A percentile compares a stretch with the other conserved stretches of the same genome.
Evolutionary conservation across 37 sponge, comb jelly and placozoan genomes (phyloP).

Genomic region (Ianthella basta): DNA sequence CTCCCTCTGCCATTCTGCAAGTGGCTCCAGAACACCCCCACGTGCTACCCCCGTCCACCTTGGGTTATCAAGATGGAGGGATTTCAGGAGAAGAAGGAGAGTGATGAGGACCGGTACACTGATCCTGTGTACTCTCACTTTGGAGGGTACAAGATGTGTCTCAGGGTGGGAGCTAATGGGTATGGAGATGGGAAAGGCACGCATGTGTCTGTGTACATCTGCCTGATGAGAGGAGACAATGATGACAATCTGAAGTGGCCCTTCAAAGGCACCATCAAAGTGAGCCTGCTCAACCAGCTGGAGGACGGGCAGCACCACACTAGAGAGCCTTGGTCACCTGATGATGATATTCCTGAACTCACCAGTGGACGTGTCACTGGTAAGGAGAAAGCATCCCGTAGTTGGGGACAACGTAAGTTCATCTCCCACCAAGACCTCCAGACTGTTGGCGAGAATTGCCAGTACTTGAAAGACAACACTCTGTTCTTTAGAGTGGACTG

Average conservation of each 20-base stretch:
- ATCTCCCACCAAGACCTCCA: neutral
- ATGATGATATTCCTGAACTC: neutral
- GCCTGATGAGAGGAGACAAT: slow-evolving; percentile 51
- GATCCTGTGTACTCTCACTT: slow-evolving; percentile 52
- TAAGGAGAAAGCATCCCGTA: neutral
- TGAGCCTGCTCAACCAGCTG: slow-evolving; percentile 59
- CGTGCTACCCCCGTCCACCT: slow-evolving; percentile 17
- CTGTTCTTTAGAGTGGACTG: no score
- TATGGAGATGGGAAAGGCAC: slow-evolving; percentile 19
- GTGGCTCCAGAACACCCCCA: slow-evolving; percentile 27
- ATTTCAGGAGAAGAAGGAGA: slow-evolving; percentile 4
- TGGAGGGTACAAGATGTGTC: slow-evolving; percentile 51
- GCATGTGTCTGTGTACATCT: slow-evolving; percentile 39
- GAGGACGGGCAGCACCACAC: slow-evolving; percentile 35
- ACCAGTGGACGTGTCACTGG: neutral
- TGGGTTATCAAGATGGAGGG: slow-evolving; percentile 18
- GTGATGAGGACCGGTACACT: slow-evolving; percentile 34
- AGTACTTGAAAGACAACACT: no score
- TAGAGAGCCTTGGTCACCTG: neutral
- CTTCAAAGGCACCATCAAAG: slow-evolving; percentile 40
- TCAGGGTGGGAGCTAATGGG: slow-evolving; percentile 35
- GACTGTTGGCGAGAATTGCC: no score
- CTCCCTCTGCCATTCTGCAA: neutral
- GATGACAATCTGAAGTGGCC: slow-evolving; percentile 57
- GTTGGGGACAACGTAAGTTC: slow-evolving; percentile 5